Evolutionary conservation across 2,888 invertebrate genomes (phyloP), one percentile per base, ranked within the genome.

Genomic region (Tethea ocularis): DNA sequence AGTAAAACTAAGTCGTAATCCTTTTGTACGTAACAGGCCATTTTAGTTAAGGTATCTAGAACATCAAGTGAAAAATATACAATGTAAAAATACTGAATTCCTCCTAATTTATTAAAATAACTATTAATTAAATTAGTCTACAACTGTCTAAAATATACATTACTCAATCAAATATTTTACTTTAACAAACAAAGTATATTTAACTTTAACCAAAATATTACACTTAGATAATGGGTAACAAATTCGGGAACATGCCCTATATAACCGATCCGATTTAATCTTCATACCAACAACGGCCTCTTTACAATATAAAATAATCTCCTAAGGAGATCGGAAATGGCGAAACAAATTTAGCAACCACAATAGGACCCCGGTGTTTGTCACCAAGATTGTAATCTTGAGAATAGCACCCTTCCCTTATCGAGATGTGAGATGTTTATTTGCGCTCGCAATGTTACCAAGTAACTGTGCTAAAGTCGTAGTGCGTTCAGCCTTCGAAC

Each of bases 281-380:
- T 74, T 57, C 69, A 75, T 80, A 22, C 36, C 54, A 46, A 46
- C 46, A 46, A 20, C 33, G 54, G 33, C 33, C 33, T 77, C 83
- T 85, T 84, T 77, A 89, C 89, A 88, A 88, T 88, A 86, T 80
- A 80, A 84, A 86, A 85, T 88, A 88, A 92, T 91, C 91, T 88
- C 71, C 72, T 76, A 83, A 87, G 85, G 81, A 87, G 87, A 92
- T 92, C 91, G 88, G 88, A 86, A 89, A 88, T 86, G 82, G 86
- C 84, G 83, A 84, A 90, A 91, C 92, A 91, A 92, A 92, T 93
- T 93, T 91, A 88, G 87, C 89, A 75, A 74, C 84, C 83, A 92
- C 92, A 92, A 92, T 90, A 81, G 90, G 82, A 66, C 70, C 80
- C 82, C 81, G 84, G 84, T 86, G 92, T 89, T 91, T 90, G 90